Evolutionary conservation across 1,140 invertebrate species (phyloP).

Genomic region (Drosophila pectinifera): DNA sequence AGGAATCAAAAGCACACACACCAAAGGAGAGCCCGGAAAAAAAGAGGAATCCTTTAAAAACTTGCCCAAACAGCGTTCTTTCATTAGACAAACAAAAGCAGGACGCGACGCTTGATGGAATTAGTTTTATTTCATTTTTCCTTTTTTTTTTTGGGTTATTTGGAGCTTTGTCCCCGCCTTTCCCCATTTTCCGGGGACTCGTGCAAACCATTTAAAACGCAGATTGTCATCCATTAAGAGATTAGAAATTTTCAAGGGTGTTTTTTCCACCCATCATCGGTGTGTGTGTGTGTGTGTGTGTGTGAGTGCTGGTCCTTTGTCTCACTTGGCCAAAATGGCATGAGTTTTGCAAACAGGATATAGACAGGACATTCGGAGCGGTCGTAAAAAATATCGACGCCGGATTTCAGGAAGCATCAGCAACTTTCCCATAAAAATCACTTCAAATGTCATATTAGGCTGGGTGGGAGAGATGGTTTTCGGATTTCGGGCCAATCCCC

Average conservation of each 20-base stretch:
- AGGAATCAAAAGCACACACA: conserved; percentile 28
- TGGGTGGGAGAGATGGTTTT: conserved; percentile 38
- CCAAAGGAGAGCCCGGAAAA: conserved; percentile 1
- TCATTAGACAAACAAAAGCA: conserved; percentile 80
- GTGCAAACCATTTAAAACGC: conserved; percentile 81
- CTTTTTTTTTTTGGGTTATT: conserved; percentile 4
- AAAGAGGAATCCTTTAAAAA: conserved; percentile 70
- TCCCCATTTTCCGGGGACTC: conserved; percentile 44
- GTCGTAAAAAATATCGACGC: conserved; percentile 60
- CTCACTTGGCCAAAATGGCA: conserved; percentile 63
- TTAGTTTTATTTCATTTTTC: conserved; percentile 75
- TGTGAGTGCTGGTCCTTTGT: conserved; percentile 59
- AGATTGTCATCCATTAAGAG: conserved; percentile 83
- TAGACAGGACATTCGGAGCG: conserved; percentile 56
- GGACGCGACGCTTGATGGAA: conserved; percentile 69
- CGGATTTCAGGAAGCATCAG: conserved; percentile 68
- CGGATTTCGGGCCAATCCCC: conserved; percentile 48
- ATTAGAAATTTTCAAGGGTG: conserved; percentile 81
- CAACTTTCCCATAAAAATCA: conserved; percentile 83
- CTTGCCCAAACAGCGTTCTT: conserved; percentile 78
- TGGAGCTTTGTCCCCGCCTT: conserved; percentile 20
- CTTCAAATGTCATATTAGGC: conserved; percentile 82
- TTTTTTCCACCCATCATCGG: conserved; percentile 46
- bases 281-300: conserved; percentile 14
- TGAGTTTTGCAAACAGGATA: conserved; percentile 74